A percentile compares a stretch with the other conserved stretches of the same genome.
Conservation (phyloP, 2,113 vertebrate genomes). For the Notarius quadriscutis region DNA sequence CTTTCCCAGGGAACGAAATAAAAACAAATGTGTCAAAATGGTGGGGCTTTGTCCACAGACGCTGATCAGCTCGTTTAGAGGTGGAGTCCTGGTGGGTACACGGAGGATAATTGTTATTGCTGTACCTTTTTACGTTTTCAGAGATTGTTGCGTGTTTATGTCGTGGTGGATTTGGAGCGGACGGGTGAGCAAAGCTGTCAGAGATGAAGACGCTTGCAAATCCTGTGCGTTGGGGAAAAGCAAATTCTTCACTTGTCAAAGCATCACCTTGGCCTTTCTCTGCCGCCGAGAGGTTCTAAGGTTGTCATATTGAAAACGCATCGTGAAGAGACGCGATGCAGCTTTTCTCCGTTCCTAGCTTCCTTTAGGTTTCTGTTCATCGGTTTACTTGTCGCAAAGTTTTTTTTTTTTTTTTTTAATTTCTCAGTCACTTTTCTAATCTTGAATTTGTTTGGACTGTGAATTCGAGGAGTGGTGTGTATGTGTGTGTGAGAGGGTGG, state of each 20-base stretch:
- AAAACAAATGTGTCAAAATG: slow-evolving; percentile 85
- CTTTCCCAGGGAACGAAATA: slow-evolving; percentile 77
- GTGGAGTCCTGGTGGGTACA: slow-evolving; percentile 56
- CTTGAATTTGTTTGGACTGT: slow-evolving; percentile 65
- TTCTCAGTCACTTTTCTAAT: slow-evolving; percentile 11
- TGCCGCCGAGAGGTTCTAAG: slow-evolving; percentile 59
- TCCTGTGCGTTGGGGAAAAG: slow-evolving; percentile 46
- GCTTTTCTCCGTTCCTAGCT: slow-evolving; percentile 44
- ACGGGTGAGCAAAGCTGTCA: slow-evolving; percentile 47
- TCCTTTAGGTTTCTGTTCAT: background rate
- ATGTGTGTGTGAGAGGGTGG: slow-evolving; percentile 46
- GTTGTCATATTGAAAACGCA: slow-evolving; percentile 69
- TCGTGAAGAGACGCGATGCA: slow-evolving; percentile 57
- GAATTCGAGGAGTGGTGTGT: slow-evolving; percentile 51
- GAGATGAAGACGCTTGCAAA: slow-evolving; percentile 44
- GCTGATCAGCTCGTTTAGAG: slow-evolving; percentile 77
- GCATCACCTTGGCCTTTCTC: slow-evolving; percentile 51
- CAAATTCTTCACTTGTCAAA: slow-evolving; percentile 51
- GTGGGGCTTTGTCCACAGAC: slow-evolving; percentile 77
- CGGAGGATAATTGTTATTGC: slow-evolving; percentile 30
- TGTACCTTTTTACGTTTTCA: background rate
- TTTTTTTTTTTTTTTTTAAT: slow-evolving; percentile 16
- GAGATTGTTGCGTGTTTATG: background rate
- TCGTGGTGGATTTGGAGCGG: slow-evolving; percentile 36
- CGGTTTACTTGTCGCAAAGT: slow-evolving; percentile 19